Base-by-base conservation (phyloP, 2,113 vertebrate species). In the Microcebus murinus region DNA sequence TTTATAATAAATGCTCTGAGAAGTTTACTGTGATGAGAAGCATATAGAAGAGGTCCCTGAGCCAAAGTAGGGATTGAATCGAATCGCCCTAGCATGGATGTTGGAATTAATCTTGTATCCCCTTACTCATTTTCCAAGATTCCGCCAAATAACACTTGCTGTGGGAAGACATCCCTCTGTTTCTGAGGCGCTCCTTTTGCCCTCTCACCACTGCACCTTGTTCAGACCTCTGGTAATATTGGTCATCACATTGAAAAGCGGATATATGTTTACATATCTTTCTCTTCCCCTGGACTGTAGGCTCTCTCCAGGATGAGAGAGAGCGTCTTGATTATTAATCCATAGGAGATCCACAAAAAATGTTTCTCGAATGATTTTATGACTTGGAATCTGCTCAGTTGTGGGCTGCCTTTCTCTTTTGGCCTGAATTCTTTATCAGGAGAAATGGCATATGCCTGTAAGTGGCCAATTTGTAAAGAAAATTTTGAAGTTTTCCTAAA, bases 401-500 rank as follows among this genome's bases (percentile, higher is more conserved):
- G 20, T 39, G 74, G 31, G 21, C 34, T 71, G 25, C 29, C 27
- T 84, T 87, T 95, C 77, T 82, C 65, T 89, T 86, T 82, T 52
- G 77, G 18, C 31, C 70, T 63, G 48, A 88, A 63, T 74, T 84
- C 59, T 84, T 95, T 74, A 15, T 76, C 52, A 70, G 65, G 85
- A 87, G 74, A 92, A 92, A 48, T 86, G 31, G 57, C 50, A n/a
- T 55, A 23, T 55, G 14, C 11, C 36, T 6, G 10, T 25, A 77
- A 67, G 61, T 73, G 36, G 6, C 27, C 13, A 85, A 21, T 89
- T 77, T 77, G 50, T 91, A 85, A 91, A 85, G 52, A 90, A 87
- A 23, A 65, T 13, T 55, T 85, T 91, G 50, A 63, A 5, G 18
- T 94, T 90, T 95, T 96, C 86, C 88, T 42, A 86, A 15, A 65